Base-by-base conservation (phyloP, 2,888 invertebrate genomes). In the Drosophila subsilvestris region DNA sequence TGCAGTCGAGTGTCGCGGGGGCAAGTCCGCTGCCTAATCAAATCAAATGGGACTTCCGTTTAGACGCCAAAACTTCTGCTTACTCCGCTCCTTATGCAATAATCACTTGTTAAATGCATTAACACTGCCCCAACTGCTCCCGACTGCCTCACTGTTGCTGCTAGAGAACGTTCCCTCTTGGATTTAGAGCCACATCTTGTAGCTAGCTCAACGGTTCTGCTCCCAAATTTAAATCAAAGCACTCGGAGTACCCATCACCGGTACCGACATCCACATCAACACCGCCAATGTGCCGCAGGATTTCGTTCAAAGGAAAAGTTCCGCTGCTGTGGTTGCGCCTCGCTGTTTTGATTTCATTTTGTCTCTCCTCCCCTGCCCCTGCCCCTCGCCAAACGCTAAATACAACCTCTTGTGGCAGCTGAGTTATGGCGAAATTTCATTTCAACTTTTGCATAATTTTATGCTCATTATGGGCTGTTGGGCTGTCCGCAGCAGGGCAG, bases 381-480 rank as follows among this genome's bases (percentile, higher is more conserved):
- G 2, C 27, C 27, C 27, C 8, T 1, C 2, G 0, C 27, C 27
- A 1, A 1, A 5, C 37, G 60, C 50, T 22, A 54, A 44, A 68
- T 32, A 47, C 37, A 25, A 77, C 74, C 77, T 81, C 76, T 67
- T 65, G 82, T 69, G 74, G 71, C 69, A 44, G 73, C 68, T 74
- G 83, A 83, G 79, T 76, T 84, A 78, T 76, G 68, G 65, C 25
- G 62, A 76, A 84, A 84, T 86, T 86, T 84, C 76, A 86, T 82
- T 84, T 84, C 59, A 82, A 85, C 85, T 86, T 85, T 82, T 85
- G 87, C 80, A 85, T 85, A 85, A 86, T 86, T 79, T 85, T 76
- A 70, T 86, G 80, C 79, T 80, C 76, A 84, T 84, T 84, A 84
- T 84, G 75, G 47, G 25, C n/a, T n/a, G 25, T 25, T 6, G 5